Evolutionary conservation across 2,797 vertebrate genomes (phyloP).

Genomic region (Naso thynnoides): DNA sequence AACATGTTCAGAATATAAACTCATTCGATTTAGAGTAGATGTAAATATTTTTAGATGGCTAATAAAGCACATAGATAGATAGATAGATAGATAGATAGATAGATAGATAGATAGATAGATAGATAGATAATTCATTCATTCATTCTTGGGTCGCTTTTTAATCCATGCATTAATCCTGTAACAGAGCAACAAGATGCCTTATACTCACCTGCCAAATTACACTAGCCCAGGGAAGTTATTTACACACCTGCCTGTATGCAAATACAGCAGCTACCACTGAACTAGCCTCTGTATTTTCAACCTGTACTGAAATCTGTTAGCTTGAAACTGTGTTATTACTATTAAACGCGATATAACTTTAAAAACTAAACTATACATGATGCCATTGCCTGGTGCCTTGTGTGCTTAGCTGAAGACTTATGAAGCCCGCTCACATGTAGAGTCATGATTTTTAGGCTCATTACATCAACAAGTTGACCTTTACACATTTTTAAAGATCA

Average conservation of each 20-base stretch:
- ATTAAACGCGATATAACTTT: neutral
- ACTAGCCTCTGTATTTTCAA: neutral
- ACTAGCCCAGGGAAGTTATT: slow-evolving; percentile 49
- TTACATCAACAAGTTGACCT: neutral
- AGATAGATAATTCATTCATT: too few relatives aligned
- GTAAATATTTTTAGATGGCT: neutral
- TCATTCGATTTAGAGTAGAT: neutral
- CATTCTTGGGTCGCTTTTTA: neutral
- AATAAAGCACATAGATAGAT: neutral
- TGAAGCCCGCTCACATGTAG: neutral
- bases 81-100: too few relatives aligned
- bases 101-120: too few relatives aligned
- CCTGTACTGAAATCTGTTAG: neutral
- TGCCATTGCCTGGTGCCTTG: neutral
- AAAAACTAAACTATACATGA: neutral
- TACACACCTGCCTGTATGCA: slow-evolving; percentile 36
- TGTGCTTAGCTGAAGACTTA: neutral
- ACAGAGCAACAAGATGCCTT: slow-evolving; percentile 17
- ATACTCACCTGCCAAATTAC: slow-evolving; percentile 43
- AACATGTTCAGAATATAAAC: neutral
- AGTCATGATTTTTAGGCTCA: neutral
- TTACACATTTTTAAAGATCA: neutral
- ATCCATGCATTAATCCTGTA: slow-evolving; percentile 13
- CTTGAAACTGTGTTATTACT: neutral
- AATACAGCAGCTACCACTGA: slow-evolving; percentile 27